phyloP scores from a whole-genome alignment of 2,888 invertebrate genomes.

The Danaus chrysippus region DNA sequence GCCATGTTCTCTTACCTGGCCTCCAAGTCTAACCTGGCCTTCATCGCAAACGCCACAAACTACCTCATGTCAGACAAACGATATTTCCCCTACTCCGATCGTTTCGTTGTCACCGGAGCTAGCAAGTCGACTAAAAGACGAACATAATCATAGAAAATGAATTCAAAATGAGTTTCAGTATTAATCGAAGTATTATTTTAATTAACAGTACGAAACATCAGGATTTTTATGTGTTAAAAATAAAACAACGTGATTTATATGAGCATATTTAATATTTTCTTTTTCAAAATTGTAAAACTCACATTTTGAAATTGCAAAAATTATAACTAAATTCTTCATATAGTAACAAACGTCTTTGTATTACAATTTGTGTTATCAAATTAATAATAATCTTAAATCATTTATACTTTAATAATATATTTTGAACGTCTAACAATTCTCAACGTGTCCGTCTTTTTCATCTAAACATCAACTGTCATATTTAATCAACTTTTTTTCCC shows the following conservation, averaged over 20 bases:
- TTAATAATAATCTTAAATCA: conserved; percentile 77
- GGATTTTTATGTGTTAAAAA: conserved; percentile 28
- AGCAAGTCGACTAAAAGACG: conserved; percentile 7
- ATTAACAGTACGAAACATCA: too few species aligned
- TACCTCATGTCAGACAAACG: conserved; percentile 57
- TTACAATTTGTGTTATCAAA: conserved; percentile 62
- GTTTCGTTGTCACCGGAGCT: conserved; percentile 26
- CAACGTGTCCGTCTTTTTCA: conserved; percentile 66
- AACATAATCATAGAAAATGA: too few species aligned
- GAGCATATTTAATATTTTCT: conserved; percentile 80
- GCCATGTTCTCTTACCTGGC: conserved; percentile 62
- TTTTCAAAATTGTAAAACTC: conserved; percentile 80
- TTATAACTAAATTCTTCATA: conserved; percentile 79
- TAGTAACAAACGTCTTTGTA: conserved; percentile 77
- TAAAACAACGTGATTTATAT: conserved; percentile 64
- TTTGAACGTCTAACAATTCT: conserved; percentile 77
- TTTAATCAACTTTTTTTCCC: conserved; percentile 62
- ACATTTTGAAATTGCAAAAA: conserved; percentile 79
- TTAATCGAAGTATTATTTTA: too few species aligned
- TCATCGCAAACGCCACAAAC: conserved; percentile 54
- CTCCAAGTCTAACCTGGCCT: conserved; percentile 53
- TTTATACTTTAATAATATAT: conserved; percentile 78
- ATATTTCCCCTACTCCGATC: conserved; percentile 48
- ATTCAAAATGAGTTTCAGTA: too few species aligned
- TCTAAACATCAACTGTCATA: conserved; percentile 70